Evolutionary conservation across 1,140 invertebrate species (phyloP), one percentile per base, ranked within the genome.

Genomic region (Piezodorus guildinii): DNA sequence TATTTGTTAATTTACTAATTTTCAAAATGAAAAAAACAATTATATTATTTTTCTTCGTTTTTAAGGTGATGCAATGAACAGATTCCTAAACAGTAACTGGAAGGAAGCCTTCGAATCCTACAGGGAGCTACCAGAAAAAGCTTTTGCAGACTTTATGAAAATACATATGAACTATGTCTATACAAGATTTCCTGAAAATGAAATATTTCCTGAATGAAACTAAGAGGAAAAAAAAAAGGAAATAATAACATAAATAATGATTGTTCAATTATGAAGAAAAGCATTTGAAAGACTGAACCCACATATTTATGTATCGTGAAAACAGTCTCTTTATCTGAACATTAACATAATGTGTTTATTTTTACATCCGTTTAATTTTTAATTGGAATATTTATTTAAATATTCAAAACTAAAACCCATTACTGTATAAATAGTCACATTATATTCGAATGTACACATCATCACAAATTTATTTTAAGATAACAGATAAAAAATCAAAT

Each of bases 71-170:
- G 70, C 74, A 67, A 74, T 76, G 65, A 76, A 77, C 49, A 75
- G 74, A 15, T 84, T 86, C 70, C 72, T 87, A 1, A 85, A 85
- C 66, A 78, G 83, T 16, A 85, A 86, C 69, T 80, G 82, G 59
- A 79, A 83, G 19, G 72, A 81, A 1, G 77, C 85, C 0, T 84
- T 84, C 68, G 81, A 81, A 61, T 84, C 85, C 70, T 69, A 85
- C 30, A 80, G 82, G 67, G 73, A 75, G 9, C 76, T 82, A 0
- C 83, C 84, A 65, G 79, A 85, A 68, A 77, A 83, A 62, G 79
- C 80, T 0, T 64, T 70, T 14, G 30, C 17, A n/a, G 49, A 63
- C 21, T 46, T 66, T 15, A 62, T 69, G 10, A 65, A 49, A 34
- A 60, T 64, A 17, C 14, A 69, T n/a, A 34, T 49, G 19, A 67